Conservation (phyloP, 2,113 vertebrate genomes). For the Camelus bactrianus region DNA sequence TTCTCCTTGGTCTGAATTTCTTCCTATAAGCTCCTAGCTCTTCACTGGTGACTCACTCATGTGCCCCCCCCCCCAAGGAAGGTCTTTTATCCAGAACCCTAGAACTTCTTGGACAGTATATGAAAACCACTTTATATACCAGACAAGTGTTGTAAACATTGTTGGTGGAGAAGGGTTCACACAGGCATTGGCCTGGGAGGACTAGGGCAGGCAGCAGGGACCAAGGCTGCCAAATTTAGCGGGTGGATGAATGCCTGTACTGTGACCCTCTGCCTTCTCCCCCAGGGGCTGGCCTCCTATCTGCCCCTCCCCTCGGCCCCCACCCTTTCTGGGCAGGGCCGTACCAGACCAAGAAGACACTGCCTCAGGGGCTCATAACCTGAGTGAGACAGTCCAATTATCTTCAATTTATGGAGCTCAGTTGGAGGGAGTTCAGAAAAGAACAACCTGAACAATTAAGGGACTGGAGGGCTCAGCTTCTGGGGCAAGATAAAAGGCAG, state of each 20-base stretch:
- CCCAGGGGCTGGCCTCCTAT: constrained; percentile 14
- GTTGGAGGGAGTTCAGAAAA: constrained; percentile 83
- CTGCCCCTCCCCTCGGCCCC: not conserved
- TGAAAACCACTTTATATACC: constrained; percentile 18
- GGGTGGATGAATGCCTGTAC: not conserved
- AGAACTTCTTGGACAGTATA: constrained; percentile 31
- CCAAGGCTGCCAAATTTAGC: not conserved
- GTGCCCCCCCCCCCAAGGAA: not conserved
- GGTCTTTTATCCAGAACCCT: constrained; percentile 31
- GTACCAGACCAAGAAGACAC: constrained; percentile 75
- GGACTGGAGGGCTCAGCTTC: constrained; percentile 74
- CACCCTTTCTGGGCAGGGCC: constrained; percentile 60
- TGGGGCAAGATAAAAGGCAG: constrained; percentile 81
- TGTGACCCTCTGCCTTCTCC: constrained; percentile 18
- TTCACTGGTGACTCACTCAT: constrained; percentile 50
- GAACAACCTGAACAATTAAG: constrained; percentile 78
- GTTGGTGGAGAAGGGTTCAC: not conserved
- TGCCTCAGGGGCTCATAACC: constrained; percentile 78
- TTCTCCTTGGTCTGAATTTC: constrained; percentile 3
- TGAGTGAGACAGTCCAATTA: constrained; percentile 81
- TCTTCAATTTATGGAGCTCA: constrained; percentile 80
- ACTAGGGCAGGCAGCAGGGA: not conserved
- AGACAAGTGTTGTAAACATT: not conserved
- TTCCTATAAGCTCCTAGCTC: not conserved
- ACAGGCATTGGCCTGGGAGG: not conserved